Base-by-base conservation (phyloP, 1,140 invertebrate genomes). In the Papilio glaucus region DNA sequence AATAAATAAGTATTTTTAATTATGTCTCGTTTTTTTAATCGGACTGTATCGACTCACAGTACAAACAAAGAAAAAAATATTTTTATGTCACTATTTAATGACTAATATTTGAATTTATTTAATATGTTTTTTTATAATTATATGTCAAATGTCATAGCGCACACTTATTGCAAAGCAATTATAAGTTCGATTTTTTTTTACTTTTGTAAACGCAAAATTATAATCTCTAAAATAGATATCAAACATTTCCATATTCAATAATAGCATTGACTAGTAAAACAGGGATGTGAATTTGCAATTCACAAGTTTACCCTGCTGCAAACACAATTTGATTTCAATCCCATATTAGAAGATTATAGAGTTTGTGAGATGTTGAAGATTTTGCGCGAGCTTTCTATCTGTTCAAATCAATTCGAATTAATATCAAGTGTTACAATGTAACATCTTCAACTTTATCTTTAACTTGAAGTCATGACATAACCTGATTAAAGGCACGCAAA, bases 281-380 rank as follows among this genome's bases (percentile, higher is more conserved):
- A 57, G 21, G 21, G 10, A 57, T 26, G 21, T 57, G 49, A 57
- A 57, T 57, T 57, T 57, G 49, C 49, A 57, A 24, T 57, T 57
- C 49, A 57, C 49, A 57, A 57, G 49, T 57, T 57, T 57, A 57
- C 24, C 10, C 49, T 21, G 24, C 21, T 57, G 21, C 49, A 57
- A 57, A 57, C 49, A 57, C 49, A 57, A 57, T 57, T 57, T 57
- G 21, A 57, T 24, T 57, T 57, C 49, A 57, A 57, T 57, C 24
- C 21, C 9, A 57, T 57, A 24, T 24, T 26, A 57, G 21, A 24
- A 57, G 49, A 57, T 57, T 53, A 53, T 53, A 21, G 29, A 33
- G 45, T 53, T 53, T 53, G 45, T 9, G 49, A 24, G 10, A 57
- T 57, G 49, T 57, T 57, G 21, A 57, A 57, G 49, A 57, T 57